Conservation (phyloP, 2,797 vertebrate genomes). For the Brachymystax lenok region DNA sequence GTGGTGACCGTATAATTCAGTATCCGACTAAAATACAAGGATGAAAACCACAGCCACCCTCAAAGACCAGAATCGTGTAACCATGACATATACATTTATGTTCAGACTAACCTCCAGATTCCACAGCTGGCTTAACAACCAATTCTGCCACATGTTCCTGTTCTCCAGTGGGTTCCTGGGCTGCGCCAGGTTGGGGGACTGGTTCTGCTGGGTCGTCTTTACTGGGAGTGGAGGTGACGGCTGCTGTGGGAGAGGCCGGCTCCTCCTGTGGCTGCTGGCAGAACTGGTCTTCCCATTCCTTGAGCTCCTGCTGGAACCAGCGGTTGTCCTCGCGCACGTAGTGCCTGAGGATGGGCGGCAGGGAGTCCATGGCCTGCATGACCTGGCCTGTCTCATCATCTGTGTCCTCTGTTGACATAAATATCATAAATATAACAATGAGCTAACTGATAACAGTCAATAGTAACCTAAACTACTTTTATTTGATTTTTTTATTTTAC, state of each 20-base stretch:
- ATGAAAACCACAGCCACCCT: neutral
- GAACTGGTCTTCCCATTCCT: slow-evolving; percentile 92
- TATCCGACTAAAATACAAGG: neutral
- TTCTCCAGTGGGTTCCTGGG: slow-evolving; percentile 12
- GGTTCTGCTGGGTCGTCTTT: slow-evolving; percentile 40
- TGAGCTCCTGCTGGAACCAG: slow-evolving; percentile 89
- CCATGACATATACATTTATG: neutral
- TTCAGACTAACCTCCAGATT: slow-evolving; percentile 52
- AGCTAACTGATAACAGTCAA: neutral
- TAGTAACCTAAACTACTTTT: neutral
- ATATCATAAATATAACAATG: neutral
- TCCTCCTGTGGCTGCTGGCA: slow-evolving; percentile 83
- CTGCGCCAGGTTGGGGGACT: slow-evolving; percentile 25
- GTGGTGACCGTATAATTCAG: neutral
- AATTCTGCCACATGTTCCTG: slow-evolving; percentile 26
- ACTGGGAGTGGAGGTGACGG: slow-evolving; percentile 30
- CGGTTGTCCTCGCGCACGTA: slow-evolving; percentile 91
- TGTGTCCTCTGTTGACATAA: slow-evolving; percentile 66
- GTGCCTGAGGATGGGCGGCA: slow-evolving; percentile 80
- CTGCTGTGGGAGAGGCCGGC: slow-evolving; percentile 46
- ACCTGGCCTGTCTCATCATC: slow-evolving; percentile 77
- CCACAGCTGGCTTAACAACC: slow-evolving; percentile 26
- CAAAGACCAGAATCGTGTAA: neutral
- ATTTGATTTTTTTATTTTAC: no score
- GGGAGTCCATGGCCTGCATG: slow-evolving; percentile 79